These are phyloP conservation scores for Asbolus verrucosus DNA, from an alignment of 1,140 invertebrate genomes.

Conservation along the genomic window DNA sequence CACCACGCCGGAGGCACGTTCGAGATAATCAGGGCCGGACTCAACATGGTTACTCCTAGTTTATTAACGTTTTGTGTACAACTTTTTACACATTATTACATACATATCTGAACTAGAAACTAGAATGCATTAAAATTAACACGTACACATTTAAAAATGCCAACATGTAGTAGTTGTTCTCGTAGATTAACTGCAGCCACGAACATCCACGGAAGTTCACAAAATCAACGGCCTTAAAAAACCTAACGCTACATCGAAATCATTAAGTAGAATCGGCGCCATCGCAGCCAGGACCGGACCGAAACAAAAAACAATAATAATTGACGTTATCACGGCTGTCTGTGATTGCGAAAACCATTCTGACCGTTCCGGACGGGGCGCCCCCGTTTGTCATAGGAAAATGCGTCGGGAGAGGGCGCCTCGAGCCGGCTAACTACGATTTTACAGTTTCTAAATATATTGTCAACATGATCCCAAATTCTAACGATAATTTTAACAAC, in stretches of 20 bases:
- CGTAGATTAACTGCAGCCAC: conserved; percentile 8
- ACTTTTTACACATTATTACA: conserved; percentile 42
- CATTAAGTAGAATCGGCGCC: conserved; percentile 30
- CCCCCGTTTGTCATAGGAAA: conserved; percentile 35
- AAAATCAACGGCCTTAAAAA: conserved; percentile 17
- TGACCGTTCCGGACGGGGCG: neutral
- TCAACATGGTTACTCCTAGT: conserved; percentile 26
- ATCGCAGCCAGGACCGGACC: conserved; percentile 10
- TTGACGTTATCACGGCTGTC: conserved; percentile 27
- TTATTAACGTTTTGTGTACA: conserved; percentile 41
- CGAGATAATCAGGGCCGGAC: too few relatives aligned
- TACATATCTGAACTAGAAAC: conserved; percentile 41
- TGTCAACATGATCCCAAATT: conserved; percentile 47
- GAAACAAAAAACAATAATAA: conserved; percentile 28
- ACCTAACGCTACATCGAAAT: conserved; percentile 33
- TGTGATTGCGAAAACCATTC: conserved; percentile 33
- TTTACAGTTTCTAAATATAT: conserved; percentile 35
- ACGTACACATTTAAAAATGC: conserved; percentile 42
- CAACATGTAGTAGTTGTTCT: conserved; percentile 9
- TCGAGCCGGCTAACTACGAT: conserved; percentile 9
- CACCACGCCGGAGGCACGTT: too few relatives aligned
- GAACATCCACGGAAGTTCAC: neutral
- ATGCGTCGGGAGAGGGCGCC: neutral
- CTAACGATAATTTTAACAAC: conserved; percentile 43
- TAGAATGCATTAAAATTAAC: conserved; percentile 30